Percentiles rank a stretch among this genome's conserved stretches.
Conservation (phyloP, 1,140 invertebrate species). For the Cherax quadricarinatus region DNA sequence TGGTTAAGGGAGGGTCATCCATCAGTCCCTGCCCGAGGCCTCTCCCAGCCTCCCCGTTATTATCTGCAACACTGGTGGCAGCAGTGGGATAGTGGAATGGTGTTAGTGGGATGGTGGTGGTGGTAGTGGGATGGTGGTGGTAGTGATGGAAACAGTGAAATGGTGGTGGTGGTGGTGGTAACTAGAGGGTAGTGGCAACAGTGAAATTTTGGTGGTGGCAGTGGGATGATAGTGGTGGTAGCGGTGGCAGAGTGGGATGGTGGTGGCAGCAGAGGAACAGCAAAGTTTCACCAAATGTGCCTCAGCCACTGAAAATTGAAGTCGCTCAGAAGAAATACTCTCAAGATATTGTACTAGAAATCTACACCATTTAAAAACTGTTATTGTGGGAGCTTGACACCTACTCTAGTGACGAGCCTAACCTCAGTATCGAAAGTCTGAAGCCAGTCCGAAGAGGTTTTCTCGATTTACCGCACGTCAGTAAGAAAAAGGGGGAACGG, state of each 20-base stretch:
- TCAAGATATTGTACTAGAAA: too few relatives aligned
- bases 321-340: too few relatives aligned
- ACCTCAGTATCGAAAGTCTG: too few relatives aligned
- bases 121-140: neutral
- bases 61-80: neutral
- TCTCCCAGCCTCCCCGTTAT: neutral
- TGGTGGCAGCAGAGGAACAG: too few relatives aligned
- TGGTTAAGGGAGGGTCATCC: neutral
- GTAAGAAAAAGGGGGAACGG: too few relatives aligned
- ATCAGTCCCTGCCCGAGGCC: neutral
- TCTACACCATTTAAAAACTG: too few relatives aligned
- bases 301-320: too few relatives aligned
- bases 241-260: neutral
- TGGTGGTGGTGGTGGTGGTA: neutral
- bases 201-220: neutral
- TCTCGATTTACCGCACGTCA: too few relatives aligned
- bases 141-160: neutral
- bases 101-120: neutral
- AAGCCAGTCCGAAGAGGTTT: too few relatives aligned
- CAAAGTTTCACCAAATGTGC: too few relatives aligned
- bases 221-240: neutral
- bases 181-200: neutral
- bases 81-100: constrained; percentile 1
- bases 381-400: too few relatives aligned
- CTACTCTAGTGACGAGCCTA: too few relatives aligned